phyloP scores from a whole-genome alignment of 2,113 vertebrate genomes.

The Nerophis ophidion region DNA sequence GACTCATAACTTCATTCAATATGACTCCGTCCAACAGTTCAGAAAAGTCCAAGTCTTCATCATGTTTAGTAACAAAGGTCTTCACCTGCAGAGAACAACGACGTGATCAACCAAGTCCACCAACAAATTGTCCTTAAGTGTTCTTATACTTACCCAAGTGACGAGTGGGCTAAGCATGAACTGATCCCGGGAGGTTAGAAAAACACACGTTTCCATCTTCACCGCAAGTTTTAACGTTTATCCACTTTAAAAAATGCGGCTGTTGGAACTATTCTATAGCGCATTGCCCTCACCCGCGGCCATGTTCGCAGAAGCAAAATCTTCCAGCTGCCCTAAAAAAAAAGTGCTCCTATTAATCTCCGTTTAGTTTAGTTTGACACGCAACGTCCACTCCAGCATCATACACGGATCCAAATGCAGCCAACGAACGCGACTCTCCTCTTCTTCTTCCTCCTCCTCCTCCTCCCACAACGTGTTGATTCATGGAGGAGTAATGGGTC shows the following conservation, averaged over 20 bases:
- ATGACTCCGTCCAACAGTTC: constrained; percentile 65
- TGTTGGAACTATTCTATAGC: neutral
- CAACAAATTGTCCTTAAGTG: neutral
- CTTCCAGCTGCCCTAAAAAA: too few species aligned
- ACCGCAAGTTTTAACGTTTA: neutral
- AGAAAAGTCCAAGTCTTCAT: constrained; percentile 55
- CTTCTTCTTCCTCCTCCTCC: too few species aligned
- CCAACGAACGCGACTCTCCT: too few species aligned
- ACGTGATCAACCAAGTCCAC: neutral
- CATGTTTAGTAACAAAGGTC: constrained; percentile 52
- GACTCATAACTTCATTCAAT: constrained; percentile 62
- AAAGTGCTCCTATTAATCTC: too few species aligned
- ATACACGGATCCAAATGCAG: too few species aligned
- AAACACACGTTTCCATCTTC: constrained; percentile 59
- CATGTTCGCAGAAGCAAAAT: neutral
- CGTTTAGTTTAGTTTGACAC: too few species aligned
- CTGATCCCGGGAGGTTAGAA: constrained; percentile 51
- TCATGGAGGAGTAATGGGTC: too few species aligned
- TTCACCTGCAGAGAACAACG: constrained; percentile 46
- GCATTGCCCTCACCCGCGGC: neutral
- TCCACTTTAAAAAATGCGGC: constrained; percentile 8
- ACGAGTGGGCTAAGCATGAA: constrained; percentile 70
- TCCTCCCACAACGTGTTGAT: too few species aligned
- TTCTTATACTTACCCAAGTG: constrained; percentile 63
- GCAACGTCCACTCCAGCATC: too few species aligned